phyloP scores from a whole-genome alignment of 2,797 vertebrate genomes.

The Brachyrhaphis roseni region DNA sequence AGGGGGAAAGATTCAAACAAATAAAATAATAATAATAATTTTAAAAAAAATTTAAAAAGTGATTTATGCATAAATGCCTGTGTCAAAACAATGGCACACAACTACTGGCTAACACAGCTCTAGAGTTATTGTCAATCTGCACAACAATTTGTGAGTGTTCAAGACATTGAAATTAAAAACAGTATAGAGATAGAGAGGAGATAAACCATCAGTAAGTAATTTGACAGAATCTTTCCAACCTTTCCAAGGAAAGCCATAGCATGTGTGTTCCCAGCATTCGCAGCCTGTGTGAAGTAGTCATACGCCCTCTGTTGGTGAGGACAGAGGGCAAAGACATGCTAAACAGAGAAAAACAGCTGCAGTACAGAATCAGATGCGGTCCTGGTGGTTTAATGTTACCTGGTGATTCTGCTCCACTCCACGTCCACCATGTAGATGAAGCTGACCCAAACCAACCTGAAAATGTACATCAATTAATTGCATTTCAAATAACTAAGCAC shows the following conservation, averaged over 20 bases:
- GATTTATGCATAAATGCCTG: neutral
- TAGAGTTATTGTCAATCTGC: neutral
- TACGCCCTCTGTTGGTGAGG: constrained; percentile 88
- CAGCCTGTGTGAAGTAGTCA: constrained; percentile 98
- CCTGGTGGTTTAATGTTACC: constrained; percentile 73
- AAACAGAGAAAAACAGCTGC: neutral
- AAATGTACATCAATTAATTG: neutral
- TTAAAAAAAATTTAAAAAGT: neutral
- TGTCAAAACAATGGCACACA: constrained; percentile 1
- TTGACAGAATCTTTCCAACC: constrained; percentile 76
- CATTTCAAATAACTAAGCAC: neutral
- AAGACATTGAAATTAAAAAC: constrained; percentile 11
- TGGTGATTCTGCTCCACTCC: constrained; percentile 98
- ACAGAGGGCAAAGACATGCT: constrained; percentile 12
- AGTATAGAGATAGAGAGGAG: neutral
- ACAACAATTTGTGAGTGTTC: neutral
- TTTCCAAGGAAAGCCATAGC: constrained; percentile 99
- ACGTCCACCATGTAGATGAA: constrained; percentile 95
- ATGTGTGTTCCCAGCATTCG: constrained; percentile 96
- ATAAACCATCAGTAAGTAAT: neutral
- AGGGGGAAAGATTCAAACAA: constrained; percentile 13
- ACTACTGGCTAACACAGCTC: neutral
- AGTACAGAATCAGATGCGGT: too few relatives aligned
- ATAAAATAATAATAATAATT: neutral
- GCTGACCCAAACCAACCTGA: constrained; percentile 94